Evolutionary conservation across 2,113 vertebrate species (phyloP), one percentile per base, ranked within the genome.

Genomic region (Dendrocopos noguchii): DNA sequence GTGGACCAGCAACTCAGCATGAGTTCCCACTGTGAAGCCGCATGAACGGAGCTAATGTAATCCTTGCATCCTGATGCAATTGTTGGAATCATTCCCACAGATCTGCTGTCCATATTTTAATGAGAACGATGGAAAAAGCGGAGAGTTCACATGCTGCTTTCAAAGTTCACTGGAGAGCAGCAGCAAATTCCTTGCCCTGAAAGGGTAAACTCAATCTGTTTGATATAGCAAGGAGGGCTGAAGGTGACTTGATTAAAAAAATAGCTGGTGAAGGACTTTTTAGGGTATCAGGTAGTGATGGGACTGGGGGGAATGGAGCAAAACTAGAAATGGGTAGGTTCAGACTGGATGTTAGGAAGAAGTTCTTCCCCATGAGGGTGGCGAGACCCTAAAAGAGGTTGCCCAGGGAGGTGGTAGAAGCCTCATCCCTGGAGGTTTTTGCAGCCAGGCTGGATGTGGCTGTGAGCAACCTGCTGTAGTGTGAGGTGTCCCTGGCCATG

Each of bases 91-190:
- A 64, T 84, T 93, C 70, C 85, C 88, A 80, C 17, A 65, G 68
- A 85, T 95, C 90, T 93, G 90, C 27, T 83, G 76, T 80, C 83
- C 70, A 75, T 29, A 88, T 83, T 95, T 93, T 88, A 85, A 88
- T 56, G 44, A 57, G 12, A 80, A 88, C 29, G 13, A 56, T 60
- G 55, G 28, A 1, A 74, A 57, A 96, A 44, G 42, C 3, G 0
- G 47, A 44, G 5, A 55, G 24, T 53, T 82, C 55, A 70, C 22
- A 57, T 88, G 79, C 33, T 71, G 14, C 9, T 64, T 63, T 86
- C 64, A 20, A 83, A 83, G 74, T 88, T 93, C 42, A 91, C 63
- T 70, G 82, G 28, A 80, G 16, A 66, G 6, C 16, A 77, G 13
- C 7, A 83, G 25, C 80, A 91, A 64, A 80, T 47, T 80, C n/a